Conservation (phyloP, 2,888 invertebrate species). For the Exocentrus adspersus region DNA sequence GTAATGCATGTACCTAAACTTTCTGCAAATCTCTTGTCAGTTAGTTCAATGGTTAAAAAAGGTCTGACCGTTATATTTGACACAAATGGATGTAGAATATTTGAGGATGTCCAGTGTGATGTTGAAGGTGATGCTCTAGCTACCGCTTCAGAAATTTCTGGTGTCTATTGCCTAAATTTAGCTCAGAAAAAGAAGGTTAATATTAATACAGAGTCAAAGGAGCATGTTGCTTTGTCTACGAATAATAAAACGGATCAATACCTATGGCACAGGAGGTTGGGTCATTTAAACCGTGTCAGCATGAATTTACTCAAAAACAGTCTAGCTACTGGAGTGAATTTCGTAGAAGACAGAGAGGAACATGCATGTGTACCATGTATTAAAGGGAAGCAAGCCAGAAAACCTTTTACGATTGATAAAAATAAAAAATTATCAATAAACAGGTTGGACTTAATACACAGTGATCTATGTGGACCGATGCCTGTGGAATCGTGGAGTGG, state of each 20-base stretch:
- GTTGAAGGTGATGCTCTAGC: background rate
- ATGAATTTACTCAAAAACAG: slow-evolving; percentile 2
- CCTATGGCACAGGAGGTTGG: slow-evolving; percentile 5
- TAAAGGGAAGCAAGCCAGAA: slow-evolving; percentile 33
- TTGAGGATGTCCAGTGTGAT: background rate
- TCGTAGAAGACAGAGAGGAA: background rate
- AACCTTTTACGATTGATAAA: slow-evolving; percentile 54
- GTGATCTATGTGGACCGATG: slow-evolving; percentile 34
- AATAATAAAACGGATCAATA: background rate
- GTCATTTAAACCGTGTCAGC: background rate
- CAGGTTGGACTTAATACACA: slow-evolving; percentile 34
- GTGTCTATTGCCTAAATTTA: background rate
- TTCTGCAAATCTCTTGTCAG: background rate
- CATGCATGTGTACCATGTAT: slow-evolving; percentile 36
- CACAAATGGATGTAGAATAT: background rate
- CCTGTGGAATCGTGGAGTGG: slow-evolving; percentile 32
- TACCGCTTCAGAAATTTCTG: background rate
- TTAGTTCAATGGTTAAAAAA: background rate
- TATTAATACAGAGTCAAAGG: too few relatives aligned
- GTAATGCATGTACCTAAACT: background rate
- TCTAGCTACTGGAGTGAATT: background rate
- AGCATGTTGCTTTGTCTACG: background rate
- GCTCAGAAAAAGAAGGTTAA: background rate
- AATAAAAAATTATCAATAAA: slow-evolving; percentile 48
- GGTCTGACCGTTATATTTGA: background rate